phyloP scores from a whole-genome alignment of 2,797 vertebrate species.

The Phataginus tetradactyla region DNA sequence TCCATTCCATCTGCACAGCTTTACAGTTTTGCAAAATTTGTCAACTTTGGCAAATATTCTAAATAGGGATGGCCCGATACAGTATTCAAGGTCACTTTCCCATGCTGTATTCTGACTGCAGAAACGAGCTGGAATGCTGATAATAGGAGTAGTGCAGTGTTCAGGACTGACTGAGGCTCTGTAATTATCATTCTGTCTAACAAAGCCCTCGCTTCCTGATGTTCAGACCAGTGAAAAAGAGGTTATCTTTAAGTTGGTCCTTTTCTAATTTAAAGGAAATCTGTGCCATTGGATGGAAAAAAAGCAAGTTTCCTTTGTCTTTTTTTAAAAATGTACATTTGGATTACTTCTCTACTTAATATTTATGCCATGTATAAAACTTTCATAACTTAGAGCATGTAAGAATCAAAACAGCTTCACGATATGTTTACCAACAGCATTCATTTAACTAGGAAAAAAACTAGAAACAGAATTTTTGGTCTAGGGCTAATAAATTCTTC shows the following conservation, averaged over 20 bases:
- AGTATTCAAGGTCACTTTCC: constrained; percentile 1
- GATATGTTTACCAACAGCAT: neutral
- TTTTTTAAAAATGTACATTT: neutral
- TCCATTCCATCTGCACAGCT: neutral
- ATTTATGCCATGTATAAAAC: neutral
- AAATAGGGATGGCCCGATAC: neutral
- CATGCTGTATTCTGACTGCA: neutral
- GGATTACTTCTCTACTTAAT: neutral
- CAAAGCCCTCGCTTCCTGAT: constrained; percentile 35
- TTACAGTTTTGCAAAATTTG: constrained; percentile 13
- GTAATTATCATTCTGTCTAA: constrained; percentile 17
- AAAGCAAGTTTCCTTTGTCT: constrained; percentile 16
- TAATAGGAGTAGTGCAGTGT: neutral
- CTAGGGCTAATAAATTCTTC: neutral
- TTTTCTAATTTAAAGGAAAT: constrained; percentile 46
- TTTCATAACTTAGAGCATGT: constrained; percentile 1
- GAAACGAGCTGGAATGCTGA: neutral
- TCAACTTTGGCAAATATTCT: constrained; percentile 28
- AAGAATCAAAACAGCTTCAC: neutral
- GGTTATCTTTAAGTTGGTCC: constrained; percentile 38
- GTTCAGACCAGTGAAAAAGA: constrained; percentile 6
- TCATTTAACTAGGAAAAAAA: neutral
- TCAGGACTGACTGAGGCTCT: neutral
- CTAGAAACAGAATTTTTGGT: neutral
- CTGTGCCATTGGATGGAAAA: neutral